Evolutionary conservation across 2,888 invertebrate genomes (phyloP), one percentile per base, ranked within the genome.

Genomic region (Synergus japonicus): DNA sequence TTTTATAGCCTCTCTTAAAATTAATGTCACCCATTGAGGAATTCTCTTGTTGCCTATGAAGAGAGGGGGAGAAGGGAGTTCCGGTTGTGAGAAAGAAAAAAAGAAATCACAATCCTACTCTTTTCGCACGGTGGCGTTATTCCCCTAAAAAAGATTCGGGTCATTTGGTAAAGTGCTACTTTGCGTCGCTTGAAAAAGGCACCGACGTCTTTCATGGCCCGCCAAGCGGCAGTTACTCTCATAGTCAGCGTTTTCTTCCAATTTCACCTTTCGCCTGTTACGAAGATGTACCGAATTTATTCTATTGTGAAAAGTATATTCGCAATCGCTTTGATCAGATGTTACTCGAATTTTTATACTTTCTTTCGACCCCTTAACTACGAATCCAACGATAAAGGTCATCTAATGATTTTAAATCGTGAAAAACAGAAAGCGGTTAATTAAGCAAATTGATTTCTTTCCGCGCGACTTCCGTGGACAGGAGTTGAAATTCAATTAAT

Each of bases 121-220:
- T 69, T 69, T 84, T 80, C 82, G 77, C 77, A 77, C 80, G 79
- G 77, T 83, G 83, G 67, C 41, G 76, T 76, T 85, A 83, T 86
- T 37, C 37, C 73, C 87, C 86, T 87, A 87, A 88, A 91, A 29
- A 90, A 90, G 91, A 90, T 91, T 91, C 91, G 91, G 91, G 89
- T 91, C 91, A 91, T 91, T 91, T 91, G 91, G 90, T 89, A 91
- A 90, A 91, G 91, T 91, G 91, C 91, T 91, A 91, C 91, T 91
- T 91, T 91, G 89, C 91, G 91, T 91, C 90, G 86, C 86, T 87
- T 89, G 89, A 90, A 91, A 91, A 91, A 89, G 87, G 84, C 83
- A 82, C 76, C 87, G 79, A 77, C 87, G 87, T 89, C 88, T 89
- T 88, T 89, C 88, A 88, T 83, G 85, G 80, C 79, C 83, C 73